Conservation (phyloP, 2,888 invertebrate genomes). For the Standfussiana lucernea region DNA sequence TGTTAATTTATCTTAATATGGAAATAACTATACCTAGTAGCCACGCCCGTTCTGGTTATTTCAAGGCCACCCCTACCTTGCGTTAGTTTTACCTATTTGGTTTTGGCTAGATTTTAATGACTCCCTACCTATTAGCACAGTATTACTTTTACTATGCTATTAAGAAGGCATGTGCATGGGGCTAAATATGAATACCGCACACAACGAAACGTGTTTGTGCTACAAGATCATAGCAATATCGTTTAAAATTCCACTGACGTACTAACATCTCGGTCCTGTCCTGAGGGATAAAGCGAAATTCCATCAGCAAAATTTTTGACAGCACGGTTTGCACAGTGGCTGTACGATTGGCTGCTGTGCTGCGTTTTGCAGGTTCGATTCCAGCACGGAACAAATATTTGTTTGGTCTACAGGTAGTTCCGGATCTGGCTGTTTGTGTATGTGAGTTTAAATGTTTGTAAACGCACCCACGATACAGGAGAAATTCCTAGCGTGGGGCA, state of each 20-base stretch:
- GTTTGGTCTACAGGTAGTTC: background rate
- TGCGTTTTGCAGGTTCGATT: background rate
- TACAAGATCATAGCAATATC: background rate
- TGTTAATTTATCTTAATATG: background rate
- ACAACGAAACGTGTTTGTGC: background rate
- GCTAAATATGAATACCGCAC: background rate
- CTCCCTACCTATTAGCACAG: background rate
- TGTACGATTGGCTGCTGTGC: background rate
- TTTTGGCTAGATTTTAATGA: background rate
- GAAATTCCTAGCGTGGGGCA: background rate
- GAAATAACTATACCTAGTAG: background rate
- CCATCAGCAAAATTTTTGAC: background rate
- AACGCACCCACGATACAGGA: background rate
- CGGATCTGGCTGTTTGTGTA: background rate
- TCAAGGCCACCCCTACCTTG: background rate
- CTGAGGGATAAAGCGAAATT: background rate
- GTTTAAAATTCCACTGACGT: background rate
- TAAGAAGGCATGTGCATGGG: background rate
- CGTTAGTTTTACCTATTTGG: background rate
- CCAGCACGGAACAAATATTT: background rate
- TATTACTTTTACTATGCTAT: background rate
- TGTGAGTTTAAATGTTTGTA: background rate
- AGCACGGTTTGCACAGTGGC: background rate
- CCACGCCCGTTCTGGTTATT: background rate
- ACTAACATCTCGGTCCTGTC: background rate